Conservation (phyloP, 2,797 vertebrate genomes). For the Caiman crocodilus region DNA sequence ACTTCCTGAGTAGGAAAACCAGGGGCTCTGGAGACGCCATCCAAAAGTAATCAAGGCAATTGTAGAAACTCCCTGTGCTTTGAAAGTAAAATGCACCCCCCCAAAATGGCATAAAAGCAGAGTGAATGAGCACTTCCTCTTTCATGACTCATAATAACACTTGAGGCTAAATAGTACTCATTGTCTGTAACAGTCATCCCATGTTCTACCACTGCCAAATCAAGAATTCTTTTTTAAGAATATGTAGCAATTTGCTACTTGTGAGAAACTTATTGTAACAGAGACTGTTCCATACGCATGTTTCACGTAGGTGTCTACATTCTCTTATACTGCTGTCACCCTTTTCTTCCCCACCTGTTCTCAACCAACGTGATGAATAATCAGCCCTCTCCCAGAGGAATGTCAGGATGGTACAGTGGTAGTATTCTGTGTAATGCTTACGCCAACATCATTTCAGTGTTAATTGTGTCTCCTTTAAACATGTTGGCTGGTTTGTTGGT, state of each 20-base stretch:
- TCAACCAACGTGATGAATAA: neutral
- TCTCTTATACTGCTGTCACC: neutral
- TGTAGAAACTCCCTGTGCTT: neutral
- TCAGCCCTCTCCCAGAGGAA: neutral
- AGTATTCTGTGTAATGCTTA: neutral
- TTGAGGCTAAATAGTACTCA: conserved; percentile 12
- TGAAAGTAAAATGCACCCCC: neutral
- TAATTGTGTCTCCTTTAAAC: neutral
- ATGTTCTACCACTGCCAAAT: conserved; percentile 38
- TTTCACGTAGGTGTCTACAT: conserved; percentile 46
- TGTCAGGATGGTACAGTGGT: neutral
- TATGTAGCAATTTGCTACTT: conserved; percentile 23
- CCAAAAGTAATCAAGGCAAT: neutral
- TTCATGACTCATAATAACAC: conserved; percentile 48
- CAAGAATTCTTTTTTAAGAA: conserved; percentile 28
- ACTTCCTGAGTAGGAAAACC: conserved; percentile 23
- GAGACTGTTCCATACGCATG: neutral
- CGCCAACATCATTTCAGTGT: neutral
- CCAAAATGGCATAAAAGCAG: neutral
- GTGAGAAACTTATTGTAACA: conserved; percentile 40
- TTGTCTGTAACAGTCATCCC: conserved; percentile 36
- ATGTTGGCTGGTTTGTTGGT: neutral
- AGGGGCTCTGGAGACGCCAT: neutral
- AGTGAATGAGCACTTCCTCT: conserved; percentile 31
- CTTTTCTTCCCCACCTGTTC: neutral